Conservation (phyloP, 2,797 vertebrate species). For the Adrianichthys oophorus region DNA sequence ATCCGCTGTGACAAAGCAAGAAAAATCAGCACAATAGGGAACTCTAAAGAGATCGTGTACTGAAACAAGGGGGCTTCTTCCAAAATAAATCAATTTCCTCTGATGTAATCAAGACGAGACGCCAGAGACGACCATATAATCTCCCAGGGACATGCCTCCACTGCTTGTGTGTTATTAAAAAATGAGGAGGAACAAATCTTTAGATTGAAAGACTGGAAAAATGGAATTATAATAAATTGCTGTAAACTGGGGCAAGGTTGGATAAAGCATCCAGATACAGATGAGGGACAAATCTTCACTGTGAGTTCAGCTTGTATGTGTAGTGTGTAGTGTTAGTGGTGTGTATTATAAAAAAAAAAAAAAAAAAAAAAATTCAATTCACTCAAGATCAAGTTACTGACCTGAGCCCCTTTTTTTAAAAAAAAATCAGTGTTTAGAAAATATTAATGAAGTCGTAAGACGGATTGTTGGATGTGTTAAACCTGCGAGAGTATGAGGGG, state of each 20-base stretch:
- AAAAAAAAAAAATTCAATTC: conserved; percentile 58
- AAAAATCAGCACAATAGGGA: conserved; percentile 57
- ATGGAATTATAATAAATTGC: conserved; percentile 79
- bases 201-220: conserved; percentile 78
- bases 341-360: conserved; percentile 47
- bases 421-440: conserved; percentile 12
- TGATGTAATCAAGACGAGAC: conserved; percentile 80
- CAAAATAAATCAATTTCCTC: conserved; percentile 74
- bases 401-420: conserved; percentile 21
- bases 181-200: conserved; percentile 78
- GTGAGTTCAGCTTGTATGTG: conserved; percentile 38
- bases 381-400: conserved; percentile 59
- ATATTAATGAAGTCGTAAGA: conserved; percentile 10
- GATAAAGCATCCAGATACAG: conserved; percentile 75
- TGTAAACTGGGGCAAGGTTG: conserved; percentile 77
- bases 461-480: not conserved
- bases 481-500: conserved; percentile 20
- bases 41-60: conserved; percentile 61
- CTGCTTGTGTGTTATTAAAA: conserved; percentile 76
- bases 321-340: conserved; percentile 25
- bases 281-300: conserved; percentile 75
- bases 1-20: conserved; percentile 73
- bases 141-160: conserved; percentile 67
- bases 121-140: conserved; percentile 71
- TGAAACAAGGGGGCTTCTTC: conserved; percentile 67